Conservation (phyloP, 1,140 invertebrate species). For the Drosophila biarmipes region DNA sequence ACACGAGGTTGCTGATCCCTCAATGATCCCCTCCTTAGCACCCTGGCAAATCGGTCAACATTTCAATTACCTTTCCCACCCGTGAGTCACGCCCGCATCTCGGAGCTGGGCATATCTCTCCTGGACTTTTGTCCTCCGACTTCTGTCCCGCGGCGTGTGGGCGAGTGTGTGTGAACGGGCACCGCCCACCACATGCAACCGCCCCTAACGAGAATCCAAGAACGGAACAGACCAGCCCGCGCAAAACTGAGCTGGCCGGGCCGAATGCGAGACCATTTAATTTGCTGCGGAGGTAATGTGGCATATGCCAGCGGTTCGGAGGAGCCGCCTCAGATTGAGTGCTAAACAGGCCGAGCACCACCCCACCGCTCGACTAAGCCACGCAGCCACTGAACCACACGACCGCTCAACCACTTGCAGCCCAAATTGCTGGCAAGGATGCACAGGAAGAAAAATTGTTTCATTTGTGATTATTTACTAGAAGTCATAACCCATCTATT, state of each 20-base stretch:
- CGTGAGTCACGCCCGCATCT: constrained; percentile 40
- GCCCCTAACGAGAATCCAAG: constrained; percentile 67
- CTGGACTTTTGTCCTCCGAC: constrained; percentile 19
- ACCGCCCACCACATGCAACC: constrained; percentile 50
- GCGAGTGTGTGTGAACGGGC: constrained; percentile 28
- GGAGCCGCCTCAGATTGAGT: constrained; percentile 72
- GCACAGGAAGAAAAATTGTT: not conserved
- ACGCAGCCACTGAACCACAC: constrained; percentile 1
- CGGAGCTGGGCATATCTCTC: constrained; percentile 13
- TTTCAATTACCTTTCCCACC: not conserved
- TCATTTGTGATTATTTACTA: too few species aligned
- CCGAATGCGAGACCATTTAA: constrained; percentile 76
- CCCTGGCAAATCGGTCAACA: not conserved
- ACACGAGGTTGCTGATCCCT: not conserved
- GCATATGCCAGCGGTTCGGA: constrained; percentile 56
- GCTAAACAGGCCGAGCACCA: constrained; percentile 60
- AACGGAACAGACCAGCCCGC: constrained; percentile 6
- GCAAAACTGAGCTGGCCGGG: constrained; percentile 28
- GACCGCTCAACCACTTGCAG: constrained; percentile 5
- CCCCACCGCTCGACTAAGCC: constrained; percentile 6
- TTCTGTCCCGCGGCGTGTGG: constrained; percentile 25
- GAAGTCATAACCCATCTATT: too few species aligned
- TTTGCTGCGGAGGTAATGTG: constrained; percentile 80
- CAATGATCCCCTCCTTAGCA: not conserved
- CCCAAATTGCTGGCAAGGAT: constrained; percentile 6